Base-by-base conservation (phyloP, 2,797 vertebrate genomes). In the Acanthopagrus latus region DNA sequence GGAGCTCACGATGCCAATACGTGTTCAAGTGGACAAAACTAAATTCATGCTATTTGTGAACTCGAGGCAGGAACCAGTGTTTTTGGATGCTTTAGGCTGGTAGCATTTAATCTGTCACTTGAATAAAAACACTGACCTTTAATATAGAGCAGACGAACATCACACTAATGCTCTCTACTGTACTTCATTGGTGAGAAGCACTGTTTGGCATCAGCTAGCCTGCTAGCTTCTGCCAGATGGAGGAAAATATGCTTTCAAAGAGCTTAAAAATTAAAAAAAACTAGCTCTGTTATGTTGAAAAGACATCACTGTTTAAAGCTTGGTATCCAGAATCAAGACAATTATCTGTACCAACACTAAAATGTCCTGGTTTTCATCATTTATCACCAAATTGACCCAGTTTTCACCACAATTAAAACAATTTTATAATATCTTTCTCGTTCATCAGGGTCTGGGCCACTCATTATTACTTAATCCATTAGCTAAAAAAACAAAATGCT, bases 31-130 rank as follows among this genome's bases (percentile, higher is more conserved):
- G 43, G 51, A 38, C 27, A 52, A 33, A 41, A 13, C 58, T 43
- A n/a, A 57, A 33, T 58, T 54, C 13, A 48, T 20, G 27, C 57
- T 76, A 55, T 79, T 72, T 71, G 44, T 71, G 38, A 77, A 43
- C 20, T 78, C 69, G 64, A 58, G 17, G 14, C 23, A 76, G 59
- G 60, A 79, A 55, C 71, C 44, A 71, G 73, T 23, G 74, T 72
- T 62, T 65, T 64, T 64, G 33, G 46, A 52, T 65, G 20, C 41
- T 86, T 89, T 76, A 66, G 54, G 63, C 78, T 43, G 57, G 66
- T 18, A 67, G 10, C 6, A 58, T 52, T 70, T 27, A 4, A 21
- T 78, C 10, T 3, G 80, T 63, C 62, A 64, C 54, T 78, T 52
- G 50, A 71, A 54, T 76, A 25, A 71, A 54, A 82, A 74, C 23